These are phyloP conservation scores for Imbricaverruca yamaguchii DNA, from an alignment of 2,888 invertebrate species.

Conservation along the genomic window DNA sequence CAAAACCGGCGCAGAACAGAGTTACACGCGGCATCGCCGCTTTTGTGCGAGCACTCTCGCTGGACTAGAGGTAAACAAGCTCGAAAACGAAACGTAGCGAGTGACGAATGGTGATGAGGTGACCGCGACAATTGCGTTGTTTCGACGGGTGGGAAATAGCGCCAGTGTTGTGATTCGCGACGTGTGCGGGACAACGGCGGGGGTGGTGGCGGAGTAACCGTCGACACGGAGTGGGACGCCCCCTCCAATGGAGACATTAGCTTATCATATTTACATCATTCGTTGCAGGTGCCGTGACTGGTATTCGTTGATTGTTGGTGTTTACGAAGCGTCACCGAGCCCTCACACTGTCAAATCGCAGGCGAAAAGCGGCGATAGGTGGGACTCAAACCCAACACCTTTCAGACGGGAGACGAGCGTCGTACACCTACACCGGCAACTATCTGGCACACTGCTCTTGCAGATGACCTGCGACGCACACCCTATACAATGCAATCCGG, in stretches of 20 bases:
- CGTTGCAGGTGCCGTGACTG: too few relatives aligned
- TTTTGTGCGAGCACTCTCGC: not conserved
- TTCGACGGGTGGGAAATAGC: too few relatives aligned
- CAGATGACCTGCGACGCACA: too few relatives aligned
- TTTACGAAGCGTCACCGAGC: not conserved
- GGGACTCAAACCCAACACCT: not conserved
- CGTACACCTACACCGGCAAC: too few relatives aligned
- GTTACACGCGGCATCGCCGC: not conserved
- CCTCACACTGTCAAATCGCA: not conserved
- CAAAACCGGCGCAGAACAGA: not conserved
- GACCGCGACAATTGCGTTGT: too few relatives aligned
- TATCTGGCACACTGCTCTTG: too few relatives aligned
- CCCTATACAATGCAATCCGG: too few relatives aligned
- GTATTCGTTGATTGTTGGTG: not conserved
- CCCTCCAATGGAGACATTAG: not conserved
- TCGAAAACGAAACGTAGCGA: not conserved
- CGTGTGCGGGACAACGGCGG: not conserved
- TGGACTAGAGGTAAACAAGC: not conserved
- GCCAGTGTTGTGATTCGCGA: not conserved
- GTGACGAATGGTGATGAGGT: too few relatives aligned
- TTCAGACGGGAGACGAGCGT: too few relatives aligned
- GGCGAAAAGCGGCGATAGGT: not conserved
- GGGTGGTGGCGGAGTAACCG: not conserved
- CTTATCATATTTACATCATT: not conserved
- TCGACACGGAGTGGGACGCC: not conserved